Conservation (phyloP, 2,888 invertebrate species). For the Diabrotica balteata region DNA sequence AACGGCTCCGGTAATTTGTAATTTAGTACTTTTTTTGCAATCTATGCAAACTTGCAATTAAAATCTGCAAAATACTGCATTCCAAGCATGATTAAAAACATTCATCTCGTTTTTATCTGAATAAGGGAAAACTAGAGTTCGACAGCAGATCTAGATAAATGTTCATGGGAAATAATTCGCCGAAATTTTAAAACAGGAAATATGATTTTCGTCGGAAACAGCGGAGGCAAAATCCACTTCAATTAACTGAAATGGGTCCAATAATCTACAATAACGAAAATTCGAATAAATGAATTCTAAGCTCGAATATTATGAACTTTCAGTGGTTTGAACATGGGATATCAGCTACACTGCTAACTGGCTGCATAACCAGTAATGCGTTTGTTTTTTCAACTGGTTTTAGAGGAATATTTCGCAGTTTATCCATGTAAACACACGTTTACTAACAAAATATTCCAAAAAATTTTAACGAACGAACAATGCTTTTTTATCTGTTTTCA, state of each 20-base stretch:
- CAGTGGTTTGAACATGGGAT: no score
- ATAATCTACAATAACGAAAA: not conserved
- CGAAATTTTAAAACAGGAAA: constrained; percentile 2
- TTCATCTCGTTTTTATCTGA: constrained; percentile 9
- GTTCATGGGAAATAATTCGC: constrained; percentile 2
- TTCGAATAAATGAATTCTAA: not conserved
- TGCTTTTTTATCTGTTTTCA: no score
- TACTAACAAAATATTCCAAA: no score
- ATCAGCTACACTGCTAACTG: no score
- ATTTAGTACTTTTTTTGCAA: not conserved
- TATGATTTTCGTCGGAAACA: constrained; percentile 3
- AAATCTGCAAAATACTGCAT: constrained; percentile 6
- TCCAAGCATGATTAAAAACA: constrained; percentile 14
- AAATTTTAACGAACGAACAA: no score
- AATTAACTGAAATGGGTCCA: not conserved
- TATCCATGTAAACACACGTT: no score
- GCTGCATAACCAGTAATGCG: no score
- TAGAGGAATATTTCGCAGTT: no score
- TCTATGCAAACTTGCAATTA: not conserved
- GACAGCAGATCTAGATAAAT: constrained; percentile 14
- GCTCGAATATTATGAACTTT: no score
- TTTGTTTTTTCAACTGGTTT: no score
- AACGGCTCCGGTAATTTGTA: not conserved
- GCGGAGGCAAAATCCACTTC: constrained; percentile 1
- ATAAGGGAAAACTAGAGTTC: constrained; percentile 9